These are phyloP conservation scores for Alloscopus bannaensis DNA, from an alignment of 2,888 invertebrate genomes.

Conservation along the genomic window DNA sequence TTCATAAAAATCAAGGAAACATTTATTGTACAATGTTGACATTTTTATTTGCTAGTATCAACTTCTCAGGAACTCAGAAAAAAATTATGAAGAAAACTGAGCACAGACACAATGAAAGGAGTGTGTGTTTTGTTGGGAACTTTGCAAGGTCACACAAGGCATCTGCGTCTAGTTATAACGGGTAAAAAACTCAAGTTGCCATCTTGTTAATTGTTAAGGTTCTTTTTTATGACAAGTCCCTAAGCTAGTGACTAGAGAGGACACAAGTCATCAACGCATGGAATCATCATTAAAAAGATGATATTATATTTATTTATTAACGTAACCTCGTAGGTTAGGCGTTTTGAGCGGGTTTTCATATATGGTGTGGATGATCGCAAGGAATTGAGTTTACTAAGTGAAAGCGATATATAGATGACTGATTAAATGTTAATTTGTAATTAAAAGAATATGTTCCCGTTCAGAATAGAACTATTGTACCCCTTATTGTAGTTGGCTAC, in stretches of 20 bases:
- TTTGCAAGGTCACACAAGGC: slow-evolving; percentile 33
- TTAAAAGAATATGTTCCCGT: too few species aligned
- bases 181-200: slow-evolving; percentile 64
- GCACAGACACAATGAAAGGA: neutral
- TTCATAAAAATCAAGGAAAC: too few species aligned
- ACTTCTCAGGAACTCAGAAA: slow-evolving; percentile 55
- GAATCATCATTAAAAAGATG: slow-evolving; percentile 19
- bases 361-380: too few species aligned
- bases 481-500: too few species aligned
- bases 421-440: slow-evolving; percentile 21
- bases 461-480: too few species aligned
- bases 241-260: too few species aligned
- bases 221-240: too few species aligned
- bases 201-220: slow-evolving; percentile 32
- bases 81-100: slow-evolving; percentile 17
- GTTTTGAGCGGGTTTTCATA: too few species aligned
- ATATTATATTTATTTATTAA: slow-evolving; percentile 30
- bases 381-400: too few species aligned
- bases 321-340: too few species aligned
- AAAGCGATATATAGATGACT: slow-evolving; percentile 17
- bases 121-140: neutral
- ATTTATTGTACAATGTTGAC: slow-evolving; percentile 46
- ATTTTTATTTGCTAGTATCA: slow-evolving; percentile 57
- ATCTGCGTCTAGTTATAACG: slow-evolving; percentile 48
- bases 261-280: slow-evolving; percentile 4